Percentiles rank a stretch among this genome's conserved stretches.
Conservation (phyloP, 2,797 vertebrate species). For the Xenentodon cancila region DNA sequence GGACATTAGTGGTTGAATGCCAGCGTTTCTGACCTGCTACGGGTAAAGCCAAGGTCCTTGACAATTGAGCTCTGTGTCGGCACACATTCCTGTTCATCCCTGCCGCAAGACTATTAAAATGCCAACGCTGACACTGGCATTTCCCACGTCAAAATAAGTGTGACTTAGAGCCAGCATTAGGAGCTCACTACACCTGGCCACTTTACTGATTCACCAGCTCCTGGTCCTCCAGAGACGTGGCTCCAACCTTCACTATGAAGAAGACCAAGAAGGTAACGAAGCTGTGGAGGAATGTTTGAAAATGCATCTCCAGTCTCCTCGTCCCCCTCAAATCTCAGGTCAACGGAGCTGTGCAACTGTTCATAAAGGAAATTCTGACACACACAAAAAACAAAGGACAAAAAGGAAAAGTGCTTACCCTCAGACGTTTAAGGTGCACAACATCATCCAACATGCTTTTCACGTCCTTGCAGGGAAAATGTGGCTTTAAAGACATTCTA, state of each 20-base stretch:
- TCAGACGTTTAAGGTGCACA: slow-evolving; percentile 83
- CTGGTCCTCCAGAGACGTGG: slow-evolving; percentile 8
- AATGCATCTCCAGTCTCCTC: neutral
- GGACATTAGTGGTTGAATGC: slow-evolving; percentile 29
- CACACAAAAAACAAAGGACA: neutral
- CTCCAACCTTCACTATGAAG: slow-evolving; percentile 8
- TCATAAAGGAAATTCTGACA: neutral
- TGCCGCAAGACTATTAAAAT: slow-evolving; percentile 25
- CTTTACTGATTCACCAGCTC: slow-evolving; percentile 29
- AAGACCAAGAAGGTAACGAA: neutral
- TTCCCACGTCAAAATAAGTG: slow-evolving; percentile 24
- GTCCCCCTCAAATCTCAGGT: neutral
- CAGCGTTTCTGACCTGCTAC: slow-evolving; percentile 33
- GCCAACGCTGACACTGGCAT: neutral
- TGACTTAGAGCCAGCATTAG: slow-evolving; percentile 34
- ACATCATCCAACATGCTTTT: slow-evolving; percentile 87
- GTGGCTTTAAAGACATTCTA: slow-evolving; percentile 67
- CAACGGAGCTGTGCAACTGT: neutral
- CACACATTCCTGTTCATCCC: slow-evolving; percentile 10
- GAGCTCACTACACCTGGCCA: slow-evolving; percentile 9
- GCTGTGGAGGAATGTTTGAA: neutral
- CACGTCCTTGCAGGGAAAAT: slow-evolving; percentile 75
- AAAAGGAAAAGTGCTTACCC: slow-evolving; percentile 81
- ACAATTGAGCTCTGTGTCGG: neutral
- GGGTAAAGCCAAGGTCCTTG: slow-evolving; percentile 16